Evolutionary conservation across 2,113 vertebrate species (phyloP), one percentile per base, ranked within the genome.

Genomic region (Embiotoca jacksoni): DNA sequence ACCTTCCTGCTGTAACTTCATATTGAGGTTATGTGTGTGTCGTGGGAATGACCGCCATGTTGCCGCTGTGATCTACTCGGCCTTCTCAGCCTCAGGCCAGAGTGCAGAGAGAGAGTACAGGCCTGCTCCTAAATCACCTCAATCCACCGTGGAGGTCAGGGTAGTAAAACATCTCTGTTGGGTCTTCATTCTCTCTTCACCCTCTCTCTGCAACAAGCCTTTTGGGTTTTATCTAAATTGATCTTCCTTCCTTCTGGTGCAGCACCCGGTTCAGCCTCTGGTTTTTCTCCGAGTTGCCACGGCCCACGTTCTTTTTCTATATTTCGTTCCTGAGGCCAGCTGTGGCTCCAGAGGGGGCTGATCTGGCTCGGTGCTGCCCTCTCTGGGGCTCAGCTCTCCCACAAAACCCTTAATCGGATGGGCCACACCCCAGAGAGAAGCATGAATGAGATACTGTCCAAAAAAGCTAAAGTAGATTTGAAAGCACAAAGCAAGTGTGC

Each of bases 401-500:
- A 74, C 79, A 89, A 86, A 89, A 69, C 61, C 71, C 54, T 72
- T 81, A 85, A 88, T 82, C 52, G 33, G 13, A 62, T 2, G 14
- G 78, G 84, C 86, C 71, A 9, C 84, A 75, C 91, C 91, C 88
- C 57, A 68, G 54, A 74, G 75, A 84, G 78, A 56, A 73, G 69
- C 54, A 81, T 72, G 73, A 84, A 72, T 74, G 57, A 65, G 69
- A 81, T 68, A 73, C 50, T 39, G 52, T 41, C n/a, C 7, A 59
- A 59, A 72, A 72, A 73, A 46, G 53, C 52, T 58, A 62, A 30
- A 83, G 67, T 70, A 71, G 55, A 53, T 80, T 75, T 76, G 55
- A 81, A 80, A 82, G 62, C 64, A 44, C 23, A 1, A 23, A 23
- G 23, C 8, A 14, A 61, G 44, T 62, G 75, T 33, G 60, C 31